Evolutionary conservation across 2,113 vertebrate genomes (phyloP), one percentile per base, ranked within the genome.

Genomic region (Pedetes capensis): DNA sequence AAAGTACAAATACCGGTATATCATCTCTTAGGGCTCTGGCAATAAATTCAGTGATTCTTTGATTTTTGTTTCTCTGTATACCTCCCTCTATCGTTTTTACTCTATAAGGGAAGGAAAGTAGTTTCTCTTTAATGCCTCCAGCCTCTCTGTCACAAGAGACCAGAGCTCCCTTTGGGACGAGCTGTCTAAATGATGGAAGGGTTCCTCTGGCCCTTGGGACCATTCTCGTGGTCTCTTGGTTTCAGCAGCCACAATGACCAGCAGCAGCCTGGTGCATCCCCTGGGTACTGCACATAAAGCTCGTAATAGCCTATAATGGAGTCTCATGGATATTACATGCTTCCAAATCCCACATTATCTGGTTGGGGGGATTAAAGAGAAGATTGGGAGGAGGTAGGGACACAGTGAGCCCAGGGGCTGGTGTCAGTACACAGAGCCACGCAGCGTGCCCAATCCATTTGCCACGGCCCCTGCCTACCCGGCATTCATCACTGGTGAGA

Each of bases 291-390:
- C 61, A 4, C 89, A 95, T 92, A 94, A 97, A 96, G 96, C 96
- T 97, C 87, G 74, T 97, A 97, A 97, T 97, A 97, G 96, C 96
- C 97, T 95, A 89, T 97, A 97, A 97, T 97, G 94, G 97, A 97
- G 97, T 96, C 97, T 97, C 97, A 97, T 95, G 97, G 97, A 95
- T 97, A 97, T 97, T 97, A 97, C 97, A 97, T 96, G 97, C 96
- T 97, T 97, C 96, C 96, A 97, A 97, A 97, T 97, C 97, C 97
- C 94, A 96, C 97, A 97, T 97, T 97, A 97, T 97, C 97, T 97
- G 96, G 97, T 97, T 95, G 94, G 95, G 94, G 97, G 97, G 96
- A 97, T 97, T 96, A 97, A 97, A 97, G 97, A 85, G 91, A 96
- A 94, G 96, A 96, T 49, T 79, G 97, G 95, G 95, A 97, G 93